Base-by-base conservation (phyloP, 2,888 invertebrate genomes). In the Gymnosoma rotundatum region DNA sequence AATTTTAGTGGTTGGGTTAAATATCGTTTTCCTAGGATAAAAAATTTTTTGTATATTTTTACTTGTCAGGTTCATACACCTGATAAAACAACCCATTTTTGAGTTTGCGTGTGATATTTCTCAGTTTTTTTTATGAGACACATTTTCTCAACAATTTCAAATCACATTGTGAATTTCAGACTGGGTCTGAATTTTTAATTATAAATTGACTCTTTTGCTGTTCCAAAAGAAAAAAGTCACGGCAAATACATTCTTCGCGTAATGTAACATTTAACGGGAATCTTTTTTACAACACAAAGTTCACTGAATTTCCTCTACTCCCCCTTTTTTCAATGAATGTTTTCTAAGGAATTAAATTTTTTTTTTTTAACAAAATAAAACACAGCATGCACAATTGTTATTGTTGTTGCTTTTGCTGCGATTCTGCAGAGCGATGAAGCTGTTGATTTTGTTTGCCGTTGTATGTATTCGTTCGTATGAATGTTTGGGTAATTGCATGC, bases 401-500 rank as follows among this genome's bases (percentile, higher is more conserved):
- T 20, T 52, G 45, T 48, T 73, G 21, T 45, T 74, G 48, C 20
- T 20, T 7, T 50, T 36, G 16, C 3, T 42, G 14, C 1, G 32
- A n/a, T 54, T 67, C 21, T 42, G 32, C 66, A 14, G 7, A 20
- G 10, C 20, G 12, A 20, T 18, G 36, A 20, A 48, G 36, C 36
- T 52, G 20, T 14, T 60, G 12, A 52, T 52, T n/a, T 21, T 56
- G 9, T 45, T 63, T 16, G 21, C 14, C 20, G 42, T 38, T 20
- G 14, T 48, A 32, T 9, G 25, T 16, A 25, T 42, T 42, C 12
- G n/a, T 63, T 25, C 3, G 9, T 20, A n/a, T 48, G 32, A 12
- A 18, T 63, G 52, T 18, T 16, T 56, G 54, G 42, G 66, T 83
- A 79, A 83, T 83, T 83, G 83, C 78, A 83, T 64, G 83, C 78